Evolutionary conservation across 2,888 invertebrate species (phyloP), one percentile per base, ranked within the genome.

Genomic region (Bembecia ichneumoniformis): DNA sequence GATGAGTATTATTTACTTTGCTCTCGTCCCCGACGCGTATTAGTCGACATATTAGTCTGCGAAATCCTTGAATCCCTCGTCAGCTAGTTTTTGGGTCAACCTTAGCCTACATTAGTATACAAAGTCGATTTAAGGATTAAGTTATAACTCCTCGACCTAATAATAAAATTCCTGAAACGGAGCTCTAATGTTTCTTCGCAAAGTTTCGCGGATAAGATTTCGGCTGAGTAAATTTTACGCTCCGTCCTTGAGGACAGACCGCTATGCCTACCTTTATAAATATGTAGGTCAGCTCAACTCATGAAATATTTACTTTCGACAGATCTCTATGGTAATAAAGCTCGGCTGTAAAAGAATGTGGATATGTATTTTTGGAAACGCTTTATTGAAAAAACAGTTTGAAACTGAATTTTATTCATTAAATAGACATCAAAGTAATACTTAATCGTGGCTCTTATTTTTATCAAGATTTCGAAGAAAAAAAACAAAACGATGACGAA

Each of bases 31-130:
- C 9, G 9, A 28, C 28, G 9, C 9, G 28, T 4, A 7, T 9
- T 28, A 28, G n/a, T n/a, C n/a, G n/a, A n/a, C n/a, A n/a, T n/a
- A 28, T 28, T 5, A 7, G 28, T 28, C 28, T 7, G 28, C 28
- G 28, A 28, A 28, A 51, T 48, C 40, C 47, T 51, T 14, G 47
- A 51, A 17, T 54, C 52, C 53, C 50, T 52, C 35, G 48, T 52
- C 54, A 54, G 48, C 45, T 47, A 46, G 47, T 55, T 44, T 49
- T 35, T 49, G 17, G 49, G 49, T 49, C 45, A 44, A 35, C 44
- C 35, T 15, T 35, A 17, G 45, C 44, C 14, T 40, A 14, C 40
- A 40, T 13, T 28, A 28, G 9, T 40, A 40, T 40, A 40, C 40
- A 40, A 40, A 40, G n/a, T 40, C 40, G 40, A 40, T 40, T 40